Conservation (phyloP, 23 tunicate species). For the Styela clava region DNA sequence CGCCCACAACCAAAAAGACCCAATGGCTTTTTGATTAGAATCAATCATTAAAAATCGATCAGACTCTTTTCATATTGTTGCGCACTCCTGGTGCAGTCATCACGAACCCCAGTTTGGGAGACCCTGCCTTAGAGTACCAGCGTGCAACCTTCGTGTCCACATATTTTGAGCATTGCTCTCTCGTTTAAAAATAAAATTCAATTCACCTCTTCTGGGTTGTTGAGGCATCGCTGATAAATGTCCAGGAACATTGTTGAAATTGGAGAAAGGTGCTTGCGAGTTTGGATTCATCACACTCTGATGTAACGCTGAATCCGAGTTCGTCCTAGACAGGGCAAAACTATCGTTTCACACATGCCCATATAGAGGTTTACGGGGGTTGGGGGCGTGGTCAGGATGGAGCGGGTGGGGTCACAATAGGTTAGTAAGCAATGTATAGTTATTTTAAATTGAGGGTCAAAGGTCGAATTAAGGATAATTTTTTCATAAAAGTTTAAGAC, state of each 20-base stretch:
- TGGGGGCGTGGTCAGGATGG: conserved; percentile 7
- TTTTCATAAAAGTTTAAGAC: no score
- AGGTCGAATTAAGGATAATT: no score
- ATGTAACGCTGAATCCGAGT: conserved; percentile 94
- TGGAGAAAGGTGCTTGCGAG: conserved; percentile 57
- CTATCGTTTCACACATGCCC: conserved; percentile 31
- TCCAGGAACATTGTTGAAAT: conserved; percentile 29
- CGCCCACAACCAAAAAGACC: no score
- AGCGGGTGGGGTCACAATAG: not conserved
- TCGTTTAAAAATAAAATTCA: not conserved
- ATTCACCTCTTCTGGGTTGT: conserved; percentile 60
- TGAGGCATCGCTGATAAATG: conserved; percentile 33
- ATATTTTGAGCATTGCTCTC: not conserved
- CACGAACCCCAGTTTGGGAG: no score
- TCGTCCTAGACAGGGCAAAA: conserved; percentile 97
- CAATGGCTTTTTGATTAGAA: no score
- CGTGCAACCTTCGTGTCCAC: no score
- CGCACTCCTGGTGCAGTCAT: no score
- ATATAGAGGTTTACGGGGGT: conserved; percentile 1
- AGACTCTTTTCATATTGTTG: no score
- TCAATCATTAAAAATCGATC: no score
- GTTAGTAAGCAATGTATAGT: no score
- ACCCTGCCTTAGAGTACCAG: no score
- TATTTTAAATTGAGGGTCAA: no score
- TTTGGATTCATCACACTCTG: conserved; percentile 93